Conservation (phyloP, 2,888 invertebrate species). For the Lymantria monacha region DNA sequence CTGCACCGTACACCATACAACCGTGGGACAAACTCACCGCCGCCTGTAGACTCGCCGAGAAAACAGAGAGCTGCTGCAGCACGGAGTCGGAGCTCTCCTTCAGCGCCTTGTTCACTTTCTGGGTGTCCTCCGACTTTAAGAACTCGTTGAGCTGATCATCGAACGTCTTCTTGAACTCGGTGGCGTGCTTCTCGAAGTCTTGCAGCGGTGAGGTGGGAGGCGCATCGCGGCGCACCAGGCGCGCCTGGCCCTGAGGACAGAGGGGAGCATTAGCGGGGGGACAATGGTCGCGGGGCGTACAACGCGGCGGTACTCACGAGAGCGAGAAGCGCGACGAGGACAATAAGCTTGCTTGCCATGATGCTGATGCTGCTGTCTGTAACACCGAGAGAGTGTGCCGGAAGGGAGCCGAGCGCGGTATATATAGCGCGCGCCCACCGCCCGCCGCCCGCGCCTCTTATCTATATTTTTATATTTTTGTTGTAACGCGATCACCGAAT, state of each 20-base stretch:
- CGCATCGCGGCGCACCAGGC: conserved; percentile 59
- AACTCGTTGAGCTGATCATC: conserved; percentile 51
- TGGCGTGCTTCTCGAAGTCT: conserved; percentile 61
- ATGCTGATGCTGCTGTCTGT: background rate
- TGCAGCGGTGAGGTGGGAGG: conserved; percentile 34
- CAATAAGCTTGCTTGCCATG: conserved; percentile 56
- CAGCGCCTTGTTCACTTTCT: conserved; percentile 58
- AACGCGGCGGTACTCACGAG: conserved; percentile 71
- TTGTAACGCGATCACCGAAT: too few relatives aligned
- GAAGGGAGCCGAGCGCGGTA: too few relatives aligned
- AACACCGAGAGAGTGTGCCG: background rate
- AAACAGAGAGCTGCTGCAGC: conserved; percentile 49
- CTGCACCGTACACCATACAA: too few relatives aligned
- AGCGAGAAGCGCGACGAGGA: conserved; percentile 62
- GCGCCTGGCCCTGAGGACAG: conserved; percentile 45
- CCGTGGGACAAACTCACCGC: conserved; percentile 51
- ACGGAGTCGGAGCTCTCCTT: conserved; percentile 63
- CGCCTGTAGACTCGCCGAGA: conserved; percentile 51
- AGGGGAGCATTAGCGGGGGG: too few relatives aligned
- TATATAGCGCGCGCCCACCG: background rate
- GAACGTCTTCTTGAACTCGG: conserved; percentile 59
- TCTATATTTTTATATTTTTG: too few relatives aligned
- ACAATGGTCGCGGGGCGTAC: too few relatives aligned
- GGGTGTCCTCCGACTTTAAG: conserved; percentile 59
- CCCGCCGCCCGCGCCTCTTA: too few relatives aligned